Conservation (phyloP, 2,888 invertebrate genomes). For the Xestia rhomboidea region DNA sequence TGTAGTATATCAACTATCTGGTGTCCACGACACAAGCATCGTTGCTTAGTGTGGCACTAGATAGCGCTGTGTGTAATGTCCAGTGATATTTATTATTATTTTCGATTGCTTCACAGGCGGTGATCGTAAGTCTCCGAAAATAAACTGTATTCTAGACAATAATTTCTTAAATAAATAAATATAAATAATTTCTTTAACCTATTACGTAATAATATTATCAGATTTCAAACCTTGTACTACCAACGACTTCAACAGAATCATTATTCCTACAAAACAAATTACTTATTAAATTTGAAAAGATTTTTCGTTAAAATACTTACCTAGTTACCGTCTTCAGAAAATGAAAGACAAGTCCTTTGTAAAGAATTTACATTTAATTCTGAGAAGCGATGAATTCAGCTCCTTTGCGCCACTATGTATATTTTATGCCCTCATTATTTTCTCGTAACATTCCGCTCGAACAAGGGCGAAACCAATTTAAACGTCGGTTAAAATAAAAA, state of each 20-base stretch:
- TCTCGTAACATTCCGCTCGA: conserved; percentile 48
- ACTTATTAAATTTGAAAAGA: conserved; percentile 6
- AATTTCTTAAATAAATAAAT: too few species aligned
- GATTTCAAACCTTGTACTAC: not conserved
- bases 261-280: conserved; percentile 3
- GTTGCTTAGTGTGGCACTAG: too few species aligned
- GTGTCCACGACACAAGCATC: too few species aligned
- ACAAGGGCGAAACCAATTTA: conserved; percentile 56
- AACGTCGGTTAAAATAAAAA: conserved; percentile 48
- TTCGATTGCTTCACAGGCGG: not conserved
- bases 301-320: not conserved
- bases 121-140: not conserved
- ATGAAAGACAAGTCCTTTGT: conserved; percentile 34
- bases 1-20: too few species aligned
- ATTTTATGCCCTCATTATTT: conserved; percentile 53
- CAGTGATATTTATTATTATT: too few species aligned
- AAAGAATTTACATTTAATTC: conserved; percentile 36
- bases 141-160: not conserved
- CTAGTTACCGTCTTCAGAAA: conserved; percentile 10
- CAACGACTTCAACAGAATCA: not conserved
- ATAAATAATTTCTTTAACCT: not conserved
- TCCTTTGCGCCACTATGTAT: conserved; percentile 38
- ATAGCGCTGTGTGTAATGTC: too few species aligned
- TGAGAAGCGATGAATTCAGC: conserved; percentile 30
- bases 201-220: not conserved